These are phyloP conservation scores for Whitmania pigra DNA, from an alignment of 1,140 invertebrate genomes.

Conservation along the genomic window DNA sequence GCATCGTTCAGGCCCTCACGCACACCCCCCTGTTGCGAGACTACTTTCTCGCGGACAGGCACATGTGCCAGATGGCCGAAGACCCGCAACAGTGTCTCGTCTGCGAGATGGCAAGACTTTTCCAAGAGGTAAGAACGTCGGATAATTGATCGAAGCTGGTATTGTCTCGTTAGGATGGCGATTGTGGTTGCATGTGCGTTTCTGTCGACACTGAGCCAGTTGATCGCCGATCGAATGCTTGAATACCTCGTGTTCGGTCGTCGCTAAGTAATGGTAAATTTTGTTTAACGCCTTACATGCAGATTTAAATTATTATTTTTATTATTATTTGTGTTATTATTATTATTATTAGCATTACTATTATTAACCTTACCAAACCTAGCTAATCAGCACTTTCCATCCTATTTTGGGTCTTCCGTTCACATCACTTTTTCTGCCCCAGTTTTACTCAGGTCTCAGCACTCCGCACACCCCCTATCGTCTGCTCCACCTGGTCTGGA, in stretches of 20 bases:
- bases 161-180: background rate
- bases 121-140: conserved; percentile 37
- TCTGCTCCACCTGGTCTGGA: conserved; percentile 86
- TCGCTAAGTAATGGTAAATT: no score
- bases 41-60: conserved; percentile 84
- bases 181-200: background rate
- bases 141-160: background rate
- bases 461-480: conserved; percentile 74
- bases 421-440: background rate
- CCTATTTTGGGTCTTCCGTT: no score
- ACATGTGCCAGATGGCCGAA: conserved; percentile 44
- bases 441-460: conserved; percentile 83
- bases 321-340: no score
- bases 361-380: no score
- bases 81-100: conserved; percentile 62
- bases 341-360: no score
- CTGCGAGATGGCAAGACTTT: conserved; percentile 63
- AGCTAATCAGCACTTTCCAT: no score
- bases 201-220: no score
- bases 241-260: no score
- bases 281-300: no score
- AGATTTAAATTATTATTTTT: no score
- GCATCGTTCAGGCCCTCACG: conserved; percentile 84
- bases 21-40: conserved; percentile 86
- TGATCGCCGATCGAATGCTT: no score